Base-by-base conservation (phyloP, 2,888 invertebrate species). In the Zhuqinia jingwanae region DNA sequence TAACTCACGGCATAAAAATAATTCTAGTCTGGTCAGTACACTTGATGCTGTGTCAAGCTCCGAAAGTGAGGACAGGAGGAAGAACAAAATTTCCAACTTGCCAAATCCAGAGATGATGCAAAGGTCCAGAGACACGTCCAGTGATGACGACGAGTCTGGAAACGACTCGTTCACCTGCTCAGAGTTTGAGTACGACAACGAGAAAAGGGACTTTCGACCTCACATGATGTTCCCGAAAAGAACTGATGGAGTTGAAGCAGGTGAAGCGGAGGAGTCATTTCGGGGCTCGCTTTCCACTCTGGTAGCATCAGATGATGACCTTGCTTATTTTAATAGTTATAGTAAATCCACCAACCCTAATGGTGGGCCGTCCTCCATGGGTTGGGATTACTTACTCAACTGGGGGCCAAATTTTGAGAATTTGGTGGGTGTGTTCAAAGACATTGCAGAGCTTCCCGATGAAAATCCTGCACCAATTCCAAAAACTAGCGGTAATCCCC, bases 91-190 rank as follows among this genome's bases (percentile, higher is more conserved):
- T 95, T 13, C 94, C 94, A 60, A 95, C 94, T 58, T 90, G 22
- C 56, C 84, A 2, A 89, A 88, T 63, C 82, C 88, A 10, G 89
- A 88, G 42, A 86, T 85, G 73, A 75, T 83, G 87, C 85, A 85
- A 56, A 36, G 88, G 27, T 86, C 81, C 15, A 58, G 88, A 30
- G 89, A 91, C 56, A 92, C 88, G 92, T 89, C 91, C 0, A 91
- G 90, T 80, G 90, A 90, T 70, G 90, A 91, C 63, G 98, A 98
- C 92, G 98, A 98, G 93, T 96, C 96, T 89, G 96, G 96, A 5
- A 98, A 98, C 93, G 98, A 99, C 92, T 98, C 98, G 91, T 99
- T 99, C 93, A 99, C 98, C 13, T 99, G 98, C 93, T 98, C 98
- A 0, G 98, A 98, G 93, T 98, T 98, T 92, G 99, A 99, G 92